Evolutionary conservation across 2,888 invertebrate genomes (phyloP), one percentile per base, ranked within the genome.

Genomic region (Metallyticus violacea): DNA sequence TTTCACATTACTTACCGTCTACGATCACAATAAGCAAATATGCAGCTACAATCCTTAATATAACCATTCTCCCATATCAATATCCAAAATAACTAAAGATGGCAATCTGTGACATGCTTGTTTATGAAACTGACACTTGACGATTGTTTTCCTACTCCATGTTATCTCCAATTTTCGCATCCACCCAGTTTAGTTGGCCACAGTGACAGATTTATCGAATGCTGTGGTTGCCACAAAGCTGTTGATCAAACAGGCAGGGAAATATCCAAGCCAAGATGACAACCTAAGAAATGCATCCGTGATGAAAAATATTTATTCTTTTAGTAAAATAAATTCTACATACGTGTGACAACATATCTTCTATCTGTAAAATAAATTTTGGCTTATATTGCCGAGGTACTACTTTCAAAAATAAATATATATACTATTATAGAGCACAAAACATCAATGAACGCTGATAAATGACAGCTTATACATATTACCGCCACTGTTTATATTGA

Each of bases 61-160:
- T 88, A 87, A 88, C 85, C 89, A 89, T 89, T 87, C 88, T 88
- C 86, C 88, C 88, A 88, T 88, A 87, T 87, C 85, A 88, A n/a
- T 86, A 26, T n/a, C n/a, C 15, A 85, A 76, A 62, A 77, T 29
- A 25, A 26, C 29, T n/a, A 27, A 27, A 83, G 77, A 83, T 27
- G 26, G 40, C 79, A 85, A 80, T 28, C n/a, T 28, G 62, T 85
- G 85, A 29, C 85, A 82, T 86, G 82, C 26, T 86, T 85, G 77
- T 81, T 82, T 83, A 79, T 78, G 79, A 28, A 62, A 86, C 40
- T 86, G 84, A 84, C 83, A 86, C 83, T 86, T 79, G 7, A 27
- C 84, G 28, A 28, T n/a, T 83, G 29, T 27, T 77, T 28, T 28
- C 29, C 77, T 83, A n/a, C 77, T 81, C 22, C 79, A 26, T 22